Percentiles rank a stretch among this genome's conserved stretches.
phyloP scores from a whole-genome alignment of 2,113 vertebrate species.

The Clarias gariepinus region DNA sequence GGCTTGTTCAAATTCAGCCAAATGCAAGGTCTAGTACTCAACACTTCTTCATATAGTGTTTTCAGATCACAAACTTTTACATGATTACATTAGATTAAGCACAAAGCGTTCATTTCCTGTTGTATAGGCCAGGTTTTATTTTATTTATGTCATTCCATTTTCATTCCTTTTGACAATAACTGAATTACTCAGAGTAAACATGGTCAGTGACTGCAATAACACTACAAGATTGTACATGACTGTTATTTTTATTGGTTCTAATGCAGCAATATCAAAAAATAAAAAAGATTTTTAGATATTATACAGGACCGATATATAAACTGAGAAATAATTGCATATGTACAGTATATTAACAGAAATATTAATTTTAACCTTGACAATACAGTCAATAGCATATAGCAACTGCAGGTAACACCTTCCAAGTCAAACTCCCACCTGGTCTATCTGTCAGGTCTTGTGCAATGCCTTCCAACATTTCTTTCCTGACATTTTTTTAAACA shows the following conservation, averaged over 20 bases:
- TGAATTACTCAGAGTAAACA: not conserved
- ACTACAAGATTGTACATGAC: not conserved
- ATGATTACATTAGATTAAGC: conserved; percentile 9
- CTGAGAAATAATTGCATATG: not conserved
- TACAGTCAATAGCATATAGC: not conserved
- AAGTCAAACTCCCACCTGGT: conserved; percentile 13
- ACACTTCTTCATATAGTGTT: not conserved
- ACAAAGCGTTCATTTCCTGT: not conserved
- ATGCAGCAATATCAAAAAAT: not conserved
- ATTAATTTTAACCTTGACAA: not conserved
- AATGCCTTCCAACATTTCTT: conserved; percentile 12
- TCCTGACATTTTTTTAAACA: not conserved
- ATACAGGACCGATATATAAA: not conserved
- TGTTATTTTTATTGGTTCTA: not conserved
- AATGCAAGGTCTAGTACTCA: not conserved
- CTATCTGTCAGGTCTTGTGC: not conserved
- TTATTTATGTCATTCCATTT: not conserved
- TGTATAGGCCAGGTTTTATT: no score
- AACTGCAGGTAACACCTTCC: conserved; percentile 14
- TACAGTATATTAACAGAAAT: not conserved
- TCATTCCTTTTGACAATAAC: not conserved
- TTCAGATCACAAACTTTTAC: conserved; percentile 5
- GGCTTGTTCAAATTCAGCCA: not conserved
- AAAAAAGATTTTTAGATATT: not conserved
- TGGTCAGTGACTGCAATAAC: conserved; percentile 8